Evolutionary conservation across 2,797 vertebrate species (phyloP).

Genomic region (Clarias laeviceps): DNA sequence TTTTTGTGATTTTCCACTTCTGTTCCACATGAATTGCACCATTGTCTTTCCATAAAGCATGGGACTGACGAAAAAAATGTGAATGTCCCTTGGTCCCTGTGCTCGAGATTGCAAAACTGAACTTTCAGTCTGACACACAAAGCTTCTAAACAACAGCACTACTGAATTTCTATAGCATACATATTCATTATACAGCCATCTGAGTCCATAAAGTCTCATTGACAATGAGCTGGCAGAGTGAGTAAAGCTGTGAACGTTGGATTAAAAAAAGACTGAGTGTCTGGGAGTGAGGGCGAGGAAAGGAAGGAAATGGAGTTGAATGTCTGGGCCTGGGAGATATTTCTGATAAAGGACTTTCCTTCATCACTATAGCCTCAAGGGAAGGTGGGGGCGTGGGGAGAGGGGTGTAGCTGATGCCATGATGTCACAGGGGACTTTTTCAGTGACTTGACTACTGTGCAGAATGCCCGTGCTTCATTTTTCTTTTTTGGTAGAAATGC

Average conservation of each 20-base stretch:
- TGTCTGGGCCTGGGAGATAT: conserved; percentile 52
- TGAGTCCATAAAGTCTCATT: conserved; percentile 31
- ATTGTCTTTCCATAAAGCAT: conserved; percentile 49
- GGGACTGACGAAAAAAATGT: conserved; percentile 26
- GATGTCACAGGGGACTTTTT: conserved; percentile 51
- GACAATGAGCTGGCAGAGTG: conserved; percentile 41
- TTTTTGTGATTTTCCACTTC: conserved; percentile 44
- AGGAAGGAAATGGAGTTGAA: conserved; percentile 55
- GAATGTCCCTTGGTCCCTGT: conserved; percentile 37
- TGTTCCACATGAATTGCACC: conserved; percentile 54
- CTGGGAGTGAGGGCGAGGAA: conserved; percentile 42
- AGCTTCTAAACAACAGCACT: conserved; percentile 45
- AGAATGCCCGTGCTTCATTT: background rate
- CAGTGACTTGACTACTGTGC: conserved; percentile 24
- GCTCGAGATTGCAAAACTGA: conserved; percentile 41
- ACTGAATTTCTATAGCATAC: conserved; percentile 46
- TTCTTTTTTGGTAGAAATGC: background rate
- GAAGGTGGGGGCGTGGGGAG: conserved; percentile 23
- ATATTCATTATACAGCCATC: conserved; percentile 52
- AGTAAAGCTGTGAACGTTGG: conserved; percentile 29
- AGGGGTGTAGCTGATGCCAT: conserved; percentile 54
- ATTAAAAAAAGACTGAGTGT: conserved; percentile 36
- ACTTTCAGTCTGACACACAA: conserved; percentile 33
- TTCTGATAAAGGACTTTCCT: conserved; percentile 60
- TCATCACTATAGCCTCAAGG: conserved; percentile 50